These are phyloP conservation scores for Oryzias melastigma DNA, from an alignment of 2,113 vertebrate species.

Conservation along the genomic window DNA sequence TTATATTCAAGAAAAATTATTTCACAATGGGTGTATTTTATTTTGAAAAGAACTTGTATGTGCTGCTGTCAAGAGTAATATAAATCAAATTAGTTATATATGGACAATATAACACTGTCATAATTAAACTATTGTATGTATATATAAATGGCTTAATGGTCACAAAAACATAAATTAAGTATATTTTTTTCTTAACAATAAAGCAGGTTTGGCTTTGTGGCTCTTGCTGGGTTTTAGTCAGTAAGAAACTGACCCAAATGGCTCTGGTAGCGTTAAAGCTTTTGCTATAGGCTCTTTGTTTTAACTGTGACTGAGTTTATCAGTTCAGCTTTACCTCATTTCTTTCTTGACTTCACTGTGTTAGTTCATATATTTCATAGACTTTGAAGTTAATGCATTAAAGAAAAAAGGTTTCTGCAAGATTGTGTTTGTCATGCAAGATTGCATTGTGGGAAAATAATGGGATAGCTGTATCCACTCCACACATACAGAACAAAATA, in stretches of 20 bases:
- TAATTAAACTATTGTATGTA: no score
- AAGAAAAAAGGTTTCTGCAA: conserved; percentile 34
- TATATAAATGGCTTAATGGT: no score
- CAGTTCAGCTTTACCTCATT: conserved; percentile 45
- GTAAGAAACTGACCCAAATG: not conserved
- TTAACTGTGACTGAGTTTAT: not conserved
- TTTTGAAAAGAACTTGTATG: no score
- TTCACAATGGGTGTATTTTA: no score
- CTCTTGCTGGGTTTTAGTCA: no score
- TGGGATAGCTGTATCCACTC: conserved; percentile 80
- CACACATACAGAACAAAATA: conserved; percentile 63
- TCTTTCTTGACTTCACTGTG: conserved; percentile 10
- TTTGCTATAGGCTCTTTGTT: not conserved
- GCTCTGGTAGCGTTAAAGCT: not conserved
- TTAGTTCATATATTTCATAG: conserved; percentile 29
- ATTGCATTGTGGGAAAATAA: conserved; percentile 58
- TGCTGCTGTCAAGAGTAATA: no score
- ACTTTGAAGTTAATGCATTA: conserved; percentile 17
- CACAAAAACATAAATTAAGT: no score
- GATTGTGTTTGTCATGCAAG: conserved; percentile 58
- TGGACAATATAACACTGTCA: no score
- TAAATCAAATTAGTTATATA: no score
- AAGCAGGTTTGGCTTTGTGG: no score
- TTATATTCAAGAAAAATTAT: no score
- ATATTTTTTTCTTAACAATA: no score